These are phyloP conservation scores for Cataglyphis altisquamis DNA, from an alignment of 2,888 invertebrate species.

Conservation along the genomic window DNA sequence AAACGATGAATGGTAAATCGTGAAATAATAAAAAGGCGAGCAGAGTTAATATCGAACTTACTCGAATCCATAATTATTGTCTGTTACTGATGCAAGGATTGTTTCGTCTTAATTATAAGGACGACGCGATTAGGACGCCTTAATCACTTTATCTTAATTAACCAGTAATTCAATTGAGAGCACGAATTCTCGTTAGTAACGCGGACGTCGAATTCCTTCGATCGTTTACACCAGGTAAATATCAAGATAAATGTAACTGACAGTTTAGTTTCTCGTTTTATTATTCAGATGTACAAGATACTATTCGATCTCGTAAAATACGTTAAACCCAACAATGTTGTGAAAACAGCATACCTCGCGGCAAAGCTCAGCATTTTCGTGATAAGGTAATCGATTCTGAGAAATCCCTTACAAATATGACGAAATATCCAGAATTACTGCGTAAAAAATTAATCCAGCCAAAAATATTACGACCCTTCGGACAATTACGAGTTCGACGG, in stretches of 20 bases:
- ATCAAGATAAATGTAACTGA: constrained; percentile 12
- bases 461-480: constrained; percentile 7
- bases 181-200: constrained; percentile 25
- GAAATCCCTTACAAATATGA: not conserved
- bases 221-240: not conserved
- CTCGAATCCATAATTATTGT: not conserved
- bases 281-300: not conserved
- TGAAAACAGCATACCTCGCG: not conserved
- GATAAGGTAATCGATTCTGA: constrained; percentile 1
- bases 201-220: not conserved
- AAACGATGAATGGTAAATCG: not conserved
- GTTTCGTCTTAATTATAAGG: not conserved
- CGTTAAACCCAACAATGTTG: not conserved
- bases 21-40: not conserved
- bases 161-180: constrained; percentile 45
- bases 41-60: not conserved
- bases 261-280: not conserved
- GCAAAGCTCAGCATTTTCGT: not conserved
- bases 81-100: not conserved
- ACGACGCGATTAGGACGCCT: not conserved
- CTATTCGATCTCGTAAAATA: constrained; percentile 5
- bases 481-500: not conserved
- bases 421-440: not conserved
- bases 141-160: constrained; percentile 41
- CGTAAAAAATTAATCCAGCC: not conserved